These are phyloP conservation scores for Merodon equestris DNA, from an alignment of 2,888 invertebrate species.

Conservation along the genomic window DNA sequence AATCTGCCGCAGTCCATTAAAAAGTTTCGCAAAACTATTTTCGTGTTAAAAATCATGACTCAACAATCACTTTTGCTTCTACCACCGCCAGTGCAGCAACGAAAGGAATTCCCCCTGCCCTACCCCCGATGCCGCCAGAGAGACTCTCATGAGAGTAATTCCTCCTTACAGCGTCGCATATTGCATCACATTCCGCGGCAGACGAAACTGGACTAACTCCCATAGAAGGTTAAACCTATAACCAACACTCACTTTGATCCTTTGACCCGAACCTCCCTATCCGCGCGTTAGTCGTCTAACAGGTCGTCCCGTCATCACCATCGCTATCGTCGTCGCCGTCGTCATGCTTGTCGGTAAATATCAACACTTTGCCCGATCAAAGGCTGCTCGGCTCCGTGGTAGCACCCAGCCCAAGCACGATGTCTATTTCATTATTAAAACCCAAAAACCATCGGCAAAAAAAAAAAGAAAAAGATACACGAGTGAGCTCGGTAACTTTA, in stretches of 20 bases:
- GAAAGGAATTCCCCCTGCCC: constrained; percentile 1
- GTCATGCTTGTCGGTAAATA: constrained; percentile 37
- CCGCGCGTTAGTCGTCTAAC: not conserved
- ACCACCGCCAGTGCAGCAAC: too few relatives aligned
- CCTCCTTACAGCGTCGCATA: constrained; percentile 33
- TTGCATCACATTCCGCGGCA: constrained; percentile 58
- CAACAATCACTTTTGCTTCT: constrained; percentile 45
- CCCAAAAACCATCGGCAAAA: constrained; percentile 3
- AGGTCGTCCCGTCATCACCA: constrained; percentile 3
- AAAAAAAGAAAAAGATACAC: constrained; percentile 26
- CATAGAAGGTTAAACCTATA: constrained; percentile 36
- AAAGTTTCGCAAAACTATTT: constrained; percentile 60
- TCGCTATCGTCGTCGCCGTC: constrained; percentile 1
- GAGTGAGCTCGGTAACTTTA: constrained; percentile 42
- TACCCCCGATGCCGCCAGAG: not conserved
- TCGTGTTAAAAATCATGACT: constrained; percentile 60
- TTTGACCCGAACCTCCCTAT: constrained; percentile 40
- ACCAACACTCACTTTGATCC: constrained; percentile 50
- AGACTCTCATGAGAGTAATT: not conserved
- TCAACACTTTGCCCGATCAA: constrained; percentile 42
- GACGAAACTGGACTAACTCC: constrained; percentile 2
- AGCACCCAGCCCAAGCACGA: constrained; percentile 16
- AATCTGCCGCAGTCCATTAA: constrained; percentile 50
- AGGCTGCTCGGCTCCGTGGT: constrained; percentile 17
- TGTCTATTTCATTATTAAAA: constrained; percentile 64